Base-by-base conservation (phyloP, 2,113 vertebrate genomes). In the Forbesichthys papilliferus region DNA sequence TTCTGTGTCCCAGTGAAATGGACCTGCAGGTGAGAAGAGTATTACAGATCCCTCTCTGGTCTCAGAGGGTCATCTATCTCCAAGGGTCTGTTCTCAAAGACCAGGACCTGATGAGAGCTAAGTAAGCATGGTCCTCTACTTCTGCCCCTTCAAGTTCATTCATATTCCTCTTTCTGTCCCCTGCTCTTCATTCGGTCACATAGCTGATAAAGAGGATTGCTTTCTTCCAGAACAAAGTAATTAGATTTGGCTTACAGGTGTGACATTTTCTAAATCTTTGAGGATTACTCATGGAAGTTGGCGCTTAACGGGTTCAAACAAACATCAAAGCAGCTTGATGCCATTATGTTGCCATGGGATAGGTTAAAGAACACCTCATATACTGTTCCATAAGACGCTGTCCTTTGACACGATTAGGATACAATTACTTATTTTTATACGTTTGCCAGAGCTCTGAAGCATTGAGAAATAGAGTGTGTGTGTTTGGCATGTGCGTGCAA, bases 31-130 rank as follows among this genome's bases (percentile, higher is more conserved):
- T 99, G 36, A 93, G 96, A 6, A 85, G 97, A n/a, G 96, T 96
- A 42, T 92, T 99, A 56, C 96, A 99, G 92, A 98, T 99, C 76
- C 97, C 97, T 0, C 90, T 99, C 61, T 99, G 97, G 97, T 96
- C 97, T 0, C 97, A 99, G 84, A 83, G 97, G 18, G 97, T 99
- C 27, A 99, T 99, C 80, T 99, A 99, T 80, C 94, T 99, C 34
- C 97, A 99, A 81, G 97, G 97, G 68, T 99, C 97, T 0, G 97
- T 95, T 0, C 93, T 99, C 74, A 99, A 99, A 91, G 97, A 99
- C 89, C 96, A 98, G 87, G 97, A 99, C 78, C 95, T 99, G 74
- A 93, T 98, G 83, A 92, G 97, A 78, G 97, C 97, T 74, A 99
- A 99, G 97, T 99, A 86, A 94, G 96, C 86, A 34, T 60, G 57